These are phyloP conservation scores for Callorhinus ursinus DNA, from an alignment of 2,113 vertebrate species.

Conservation along the genomic window DNA sequence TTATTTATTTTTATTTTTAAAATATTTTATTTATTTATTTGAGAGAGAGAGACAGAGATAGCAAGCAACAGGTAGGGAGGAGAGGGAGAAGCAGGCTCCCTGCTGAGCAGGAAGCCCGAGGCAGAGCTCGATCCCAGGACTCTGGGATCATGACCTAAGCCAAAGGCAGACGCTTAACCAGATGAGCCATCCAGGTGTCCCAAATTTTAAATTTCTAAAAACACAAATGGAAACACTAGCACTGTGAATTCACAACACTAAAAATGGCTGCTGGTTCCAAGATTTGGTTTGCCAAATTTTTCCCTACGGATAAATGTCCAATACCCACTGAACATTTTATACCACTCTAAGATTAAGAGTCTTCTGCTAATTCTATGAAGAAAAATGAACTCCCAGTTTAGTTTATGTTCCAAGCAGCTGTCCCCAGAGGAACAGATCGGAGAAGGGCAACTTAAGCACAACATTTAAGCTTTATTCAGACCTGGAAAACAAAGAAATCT, in stretches of 20 bases:
- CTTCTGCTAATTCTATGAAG: constrained; percentile 22
- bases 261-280: constrained; percentile 29
- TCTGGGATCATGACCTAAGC: too few relatives aligned
- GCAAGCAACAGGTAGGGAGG: too few relatives aligned
- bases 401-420: background rate
- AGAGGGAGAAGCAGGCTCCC: too few relatives aligned
- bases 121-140: too few relatives aligned
- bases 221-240: background rate
- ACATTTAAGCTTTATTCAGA: constrained; percentile 33
- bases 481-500: background rate
- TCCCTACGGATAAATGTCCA: background rate
- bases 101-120: too few relatives aligned
- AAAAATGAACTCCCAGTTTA: background rate
- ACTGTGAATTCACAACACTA: constrained; percentile 21
- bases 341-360: background rate
- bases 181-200: too few relatives aligned
- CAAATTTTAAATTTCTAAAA: constrained; percentile 1
- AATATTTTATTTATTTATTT: background rate
- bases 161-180: too few relatives aligned
- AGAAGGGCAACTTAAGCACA: background rate
- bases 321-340: background rate
- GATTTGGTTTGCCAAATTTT: background rate
- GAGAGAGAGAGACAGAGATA: too few relatives aligned
- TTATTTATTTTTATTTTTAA: background rate
- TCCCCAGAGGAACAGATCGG: background rate